phyloP scores from a whole-genome alignment of 2,888 invertebrate genomes.

The Dynastes hyllus region DNA sequence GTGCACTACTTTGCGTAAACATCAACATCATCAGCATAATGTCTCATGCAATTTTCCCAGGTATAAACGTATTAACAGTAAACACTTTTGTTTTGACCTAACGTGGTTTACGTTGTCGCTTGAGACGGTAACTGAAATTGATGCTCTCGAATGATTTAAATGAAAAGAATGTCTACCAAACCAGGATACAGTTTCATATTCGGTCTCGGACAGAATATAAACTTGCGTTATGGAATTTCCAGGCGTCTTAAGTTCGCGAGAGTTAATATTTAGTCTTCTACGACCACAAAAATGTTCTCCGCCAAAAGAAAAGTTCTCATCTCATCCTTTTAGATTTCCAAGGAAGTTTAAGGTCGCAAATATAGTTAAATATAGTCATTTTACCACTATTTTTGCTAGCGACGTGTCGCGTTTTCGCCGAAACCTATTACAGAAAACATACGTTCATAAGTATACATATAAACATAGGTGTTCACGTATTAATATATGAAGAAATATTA shows the following conservation, averaged over 20 bases:
- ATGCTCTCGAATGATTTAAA: slow-evolving; percentile 36
- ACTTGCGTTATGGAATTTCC: slow-evolving; percentile 32
- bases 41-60: slow-evolving; percentile 38
- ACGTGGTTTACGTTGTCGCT: not conserved
- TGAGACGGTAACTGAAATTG: slow-evolving; percentile 4
- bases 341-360: not conserved
- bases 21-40: slow-evolving; percentile 29
- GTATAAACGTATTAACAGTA: slow-evolving; percentile 28
- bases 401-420: not conserved
- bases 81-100: slow-evolving; percentile 34
- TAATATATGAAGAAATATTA: slow-evolving; percentile 15
- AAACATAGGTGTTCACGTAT: not conserved
- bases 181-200: slow-evolving; percentile 34
- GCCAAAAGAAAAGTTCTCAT: not conserved
- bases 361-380: not conserved
- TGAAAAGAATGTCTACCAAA: slow-evolving; percentile 35
- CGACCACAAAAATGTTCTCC: not conserved
- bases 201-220: slow-evolving; percentile 34
- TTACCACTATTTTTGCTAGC: not conserved
- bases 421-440: slow-evolving; percentile 1
- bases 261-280: not conserved
- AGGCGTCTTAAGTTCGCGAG: slow-evolving; percentile 11
- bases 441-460: not conserved
- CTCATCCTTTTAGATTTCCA: not conserved
- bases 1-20: not conserved